phyloP scores from a whole-genome alignment of 2,797 vertebrate species.

The Enteromius mattozi region DNA sequence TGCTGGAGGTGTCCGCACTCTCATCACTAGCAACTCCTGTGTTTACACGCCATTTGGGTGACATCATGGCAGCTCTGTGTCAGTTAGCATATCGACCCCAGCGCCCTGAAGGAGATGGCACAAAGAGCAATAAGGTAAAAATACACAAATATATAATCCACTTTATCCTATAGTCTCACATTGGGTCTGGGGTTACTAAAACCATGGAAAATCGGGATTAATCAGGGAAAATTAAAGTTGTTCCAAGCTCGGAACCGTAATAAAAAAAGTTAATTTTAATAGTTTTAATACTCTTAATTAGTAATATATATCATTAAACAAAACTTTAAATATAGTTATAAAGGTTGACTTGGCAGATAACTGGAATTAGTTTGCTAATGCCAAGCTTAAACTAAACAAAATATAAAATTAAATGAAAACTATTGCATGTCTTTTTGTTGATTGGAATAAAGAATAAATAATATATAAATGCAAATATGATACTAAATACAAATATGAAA shows the following conservation, averaged over 20 bases:
- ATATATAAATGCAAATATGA: not conserved
- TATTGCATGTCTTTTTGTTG: not conserved
- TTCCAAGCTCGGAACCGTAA: not conserved
- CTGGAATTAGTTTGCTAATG: not conserved
- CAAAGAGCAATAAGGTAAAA: constrained; percentile 67
- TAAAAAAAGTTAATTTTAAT: not conserved
- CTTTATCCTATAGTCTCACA: not conserved
- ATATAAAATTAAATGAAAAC: not conserved
- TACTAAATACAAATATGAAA: not conserved
- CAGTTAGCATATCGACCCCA: constrained; percentile 86
- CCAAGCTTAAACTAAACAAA: not conserved
- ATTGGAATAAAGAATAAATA: not conserved
- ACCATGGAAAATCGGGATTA: not conserved
- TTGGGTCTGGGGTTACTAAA: not conserved
- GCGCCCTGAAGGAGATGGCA: constrained; percentile 55
- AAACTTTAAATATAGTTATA: not conserved
- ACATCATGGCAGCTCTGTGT: constrained; percentile 87
- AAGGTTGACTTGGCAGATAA: not conserved
- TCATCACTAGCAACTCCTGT: constrained; percentile 80
- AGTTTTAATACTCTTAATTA: not conserved
- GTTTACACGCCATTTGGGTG: constrained; percentile 86
- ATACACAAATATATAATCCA: not conserved
- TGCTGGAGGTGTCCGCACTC: constrained; percentile 78
- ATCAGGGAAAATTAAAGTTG: not conserved
- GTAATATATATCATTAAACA: not conserved